phyloP scores from a whole-genome alignment of 1,140 invertebrate species.

The Nephila pilipes region DNA sequence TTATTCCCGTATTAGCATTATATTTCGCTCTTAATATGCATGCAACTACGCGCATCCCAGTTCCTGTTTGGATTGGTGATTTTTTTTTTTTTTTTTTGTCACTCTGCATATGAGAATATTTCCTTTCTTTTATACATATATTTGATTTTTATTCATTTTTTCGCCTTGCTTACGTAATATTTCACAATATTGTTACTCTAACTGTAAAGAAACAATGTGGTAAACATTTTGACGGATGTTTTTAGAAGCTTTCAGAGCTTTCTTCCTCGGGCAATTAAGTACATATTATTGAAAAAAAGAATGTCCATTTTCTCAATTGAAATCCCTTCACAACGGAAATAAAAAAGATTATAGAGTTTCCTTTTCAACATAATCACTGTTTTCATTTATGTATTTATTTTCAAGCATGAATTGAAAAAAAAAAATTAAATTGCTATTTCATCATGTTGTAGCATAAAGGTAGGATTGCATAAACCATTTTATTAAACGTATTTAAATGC shows the following conservation, averaged over 20 bases:
- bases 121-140: conserved; percentile 10
- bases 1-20: conserved; percentile 5
- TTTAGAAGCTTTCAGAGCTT: not conserved
- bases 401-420: too few species aligned
- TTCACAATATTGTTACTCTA: not conserved
- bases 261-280: not conserved
- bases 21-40: not conserved
- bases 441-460: too few species aligned
- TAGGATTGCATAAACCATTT: too few species aligned
- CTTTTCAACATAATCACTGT: too few species aligned
- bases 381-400: too few species aligned
- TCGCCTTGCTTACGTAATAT: not conserved
- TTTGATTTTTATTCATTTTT: not conserved
- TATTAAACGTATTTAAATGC: too few species aligned
- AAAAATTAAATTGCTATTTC: too few species aligned
- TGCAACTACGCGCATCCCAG: not conserved
- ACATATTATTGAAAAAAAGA: too few species aligned
- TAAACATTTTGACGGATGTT: not conserved
- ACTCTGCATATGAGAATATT: not conserved
- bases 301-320: too few species aligned
- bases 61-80: not conserved
- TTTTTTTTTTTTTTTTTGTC: too few species aligned
- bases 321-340: too few species aligned
- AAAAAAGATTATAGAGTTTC: too few species aligned
- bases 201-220: not conserved